phyloP scores from a whole-genome alignment of 2,888 invertebrate genomes.

The Netelia virgata region DNA sequence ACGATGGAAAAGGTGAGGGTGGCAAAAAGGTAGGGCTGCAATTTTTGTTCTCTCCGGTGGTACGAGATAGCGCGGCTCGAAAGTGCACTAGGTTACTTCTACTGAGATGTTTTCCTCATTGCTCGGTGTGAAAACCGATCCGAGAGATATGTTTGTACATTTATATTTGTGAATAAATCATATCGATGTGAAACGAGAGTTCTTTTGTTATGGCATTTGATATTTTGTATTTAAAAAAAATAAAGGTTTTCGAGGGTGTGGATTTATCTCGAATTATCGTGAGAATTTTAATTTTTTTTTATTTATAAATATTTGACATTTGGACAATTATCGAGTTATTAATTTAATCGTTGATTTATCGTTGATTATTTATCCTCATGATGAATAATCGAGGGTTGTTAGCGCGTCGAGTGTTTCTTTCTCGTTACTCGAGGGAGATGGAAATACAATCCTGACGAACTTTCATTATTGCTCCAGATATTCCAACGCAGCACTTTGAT shows the following conservation, averaged over 20 bases:
- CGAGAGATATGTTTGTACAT: constrained; percentile 27
- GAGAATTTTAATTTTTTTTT: neutral
- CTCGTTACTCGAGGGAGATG: constrained; percentile 26
- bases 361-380: neutral
- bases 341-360: neutral
- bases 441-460: constrained; percentile 40
- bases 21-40: constrained; percentile 55
- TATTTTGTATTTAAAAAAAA: neutral
- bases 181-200: neutral
- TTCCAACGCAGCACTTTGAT: constrained; percentile 45
- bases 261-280: neutral
- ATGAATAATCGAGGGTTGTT: neutral
- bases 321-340: neutral
- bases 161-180: constrained; percentile 16
- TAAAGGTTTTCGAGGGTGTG: neutral
- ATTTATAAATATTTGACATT: no score
- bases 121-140: constrained; percentile 49
- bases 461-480: constrained; percentile 63
- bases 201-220: neutral
- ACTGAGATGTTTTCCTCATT: constrained; percentile 25
- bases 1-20: constrained; percentile 63
- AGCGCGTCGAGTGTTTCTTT: neutral
- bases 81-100: constrained; percentile 62
- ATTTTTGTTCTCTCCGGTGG: constrained; percentile 37
- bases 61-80: constrained; percentile 53